Percentiles rank a stretch among this genome's conserved stretches.
phyloP scores from a whole-genome alignment of 2,113 vertebrate species.

The Corapipo altera region DNA sequence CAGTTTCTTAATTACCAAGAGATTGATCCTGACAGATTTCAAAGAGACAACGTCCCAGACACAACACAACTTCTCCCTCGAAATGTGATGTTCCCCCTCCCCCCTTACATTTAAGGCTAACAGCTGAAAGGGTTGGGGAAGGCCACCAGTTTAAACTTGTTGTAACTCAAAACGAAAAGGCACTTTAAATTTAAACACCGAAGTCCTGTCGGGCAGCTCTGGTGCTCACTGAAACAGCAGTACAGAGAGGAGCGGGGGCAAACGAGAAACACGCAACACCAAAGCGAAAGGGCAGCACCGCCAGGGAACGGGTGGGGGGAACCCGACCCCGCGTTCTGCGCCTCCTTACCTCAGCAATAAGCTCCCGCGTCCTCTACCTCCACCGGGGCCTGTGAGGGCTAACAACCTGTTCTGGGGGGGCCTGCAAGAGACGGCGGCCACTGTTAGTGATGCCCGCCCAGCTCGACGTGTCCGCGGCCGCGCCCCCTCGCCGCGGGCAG shows the following conservation, averaged over 20 bases:
- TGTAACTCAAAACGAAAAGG: rapidly evolving
- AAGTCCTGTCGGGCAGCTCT: rapidly evolving
- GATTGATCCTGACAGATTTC: rapidly evolving
- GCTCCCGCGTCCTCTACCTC: slow-evolving; percentile 97
- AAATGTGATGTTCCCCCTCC: background rate
- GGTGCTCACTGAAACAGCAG: no score
- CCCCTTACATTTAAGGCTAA: background rate
- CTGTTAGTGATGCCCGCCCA: background rate
- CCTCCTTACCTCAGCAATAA: slow-evolving; percentile 88
- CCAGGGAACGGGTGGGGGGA: background rate
- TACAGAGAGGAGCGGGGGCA: rapidly evolving
- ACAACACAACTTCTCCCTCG: background rate
- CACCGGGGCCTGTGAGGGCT: slow-evolving; percentile 90
- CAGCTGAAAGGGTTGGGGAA: rapidly evolving
- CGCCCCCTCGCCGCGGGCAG: rapidly evolving
- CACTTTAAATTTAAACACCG: background rate
- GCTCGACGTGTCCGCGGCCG: background rate
- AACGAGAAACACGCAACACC: rapidly evolving
- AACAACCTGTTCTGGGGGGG: slow-evolving; percentile 88
- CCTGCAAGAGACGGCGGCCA: slow-evolving; percentile 61
- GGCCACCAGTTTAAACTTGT: background rate
- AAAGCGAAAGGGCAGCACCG: rapidly evolving
- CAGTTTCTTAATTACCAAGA: background rate
- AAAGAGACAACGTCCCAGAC: background rate
- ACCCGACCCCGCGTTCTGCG: rapidly evolving